phyloP scores from a whole-genome alignment of 2,797 vertebrate species.

The Oreortyx pictus region DNA sequence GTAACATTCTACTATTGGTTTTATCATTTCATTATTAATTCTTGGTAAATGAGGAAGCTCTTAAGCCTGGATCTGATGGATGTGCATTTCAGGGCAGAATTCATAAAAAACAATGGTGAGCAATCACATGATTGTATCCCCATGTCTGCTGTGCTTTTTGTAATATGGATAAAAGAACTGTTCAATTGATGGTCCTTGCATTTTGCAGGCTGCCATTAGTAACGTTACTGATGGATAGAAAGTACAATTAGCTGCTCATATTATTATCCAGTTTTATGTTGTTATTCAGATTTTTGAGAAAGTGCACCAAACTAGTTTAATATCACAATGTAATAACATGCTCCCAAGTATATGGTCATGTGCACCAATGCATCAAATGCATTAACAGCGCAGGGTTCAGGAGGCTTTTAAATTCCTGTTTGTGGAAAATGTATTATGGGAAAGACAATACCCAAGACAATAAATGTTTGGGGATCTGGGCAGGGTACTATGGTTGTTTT shows the following conservation, averaged over 20 bases:
- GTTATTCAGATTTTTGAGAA: neutral
- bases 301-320: neutral
- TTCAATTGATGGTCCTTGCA: neutral
- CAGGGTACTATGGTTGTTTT: neutral
- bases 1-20: neutral
- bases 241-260: neutral
- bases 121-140: accelerated
- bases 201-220: neutral
- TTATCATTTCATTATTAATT: neutral
- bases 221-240: neutral
- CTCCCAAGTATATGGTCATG: neutral
- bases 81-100: neutral
- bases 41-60: neutral
- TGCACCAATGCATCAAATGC: neutral
- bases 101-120: neutral
- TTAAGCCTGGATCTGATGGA: neutral
- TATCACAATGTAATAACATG: neutral
- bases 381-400: neutral
- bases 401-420: neutral
- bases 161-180: neutral
- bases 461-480: neutral
- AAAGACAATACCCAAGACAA: neutral
- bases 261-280: neutral
- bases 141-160: neutral
- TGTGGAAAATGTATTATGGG: neutral